phyloP scores from a whole-genome alignment of 1,140 invertebrate species.

The Magallana angulata region DNA sequence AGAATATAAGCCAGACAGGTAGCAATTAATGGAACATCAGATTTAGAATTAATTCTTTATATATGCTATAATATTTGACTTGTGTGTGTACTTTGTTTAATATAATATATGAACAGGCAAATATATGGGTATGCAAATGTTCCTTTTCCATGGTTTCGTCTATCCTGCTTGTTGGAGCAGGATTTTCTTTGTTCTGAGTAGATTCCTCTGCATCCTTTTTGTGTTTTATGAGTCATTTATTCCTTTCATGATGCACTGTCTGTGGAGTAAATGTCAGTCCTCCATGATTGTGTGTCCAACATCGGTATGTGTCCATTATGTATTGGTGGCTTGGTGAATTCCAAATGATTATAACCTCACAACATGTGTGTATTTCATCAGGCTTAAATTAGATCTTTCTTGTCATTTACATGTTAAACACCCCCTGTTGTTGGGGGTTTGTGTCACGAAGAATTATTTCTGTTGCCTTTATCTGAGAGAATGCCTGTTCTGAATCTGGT shows the following conservation, averaged over 20 bases:
- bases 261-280: neutral
- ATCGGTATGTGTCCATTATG: conserved; percentile 6
- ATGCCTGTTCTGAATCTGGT: conserved; percentile 18
- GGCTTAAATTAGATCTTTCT: conserved; percentile 30
- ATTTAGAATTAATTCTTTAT: neutral
- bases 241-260: conserved; percentile 8
- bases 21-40: neutral
- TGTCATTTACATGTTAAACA: conserved; percentile 30
- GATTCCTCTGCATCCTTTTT: conserved; percentile 7
- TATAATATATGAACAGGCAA: neutral
- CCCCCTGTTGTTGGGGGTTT: conserved; percentile 23
- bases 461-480: neutral
- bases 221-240: conserved; percentile 12
- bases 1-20: neutral
- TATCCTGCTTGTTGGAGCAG: neutral
- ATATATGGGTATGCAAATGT: neutral
- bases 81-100: neutral
- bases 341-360: conserved; percentile 12
- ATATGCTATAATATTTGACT: neutral
- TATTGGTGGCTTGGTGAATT: conserved; percentile 3
- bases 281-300: neutral
- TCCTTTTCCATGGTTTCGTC: neutral
- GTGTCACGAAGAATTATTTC: conserved; percentile 11
- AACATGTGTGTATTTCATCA: conserved; percentile 22
- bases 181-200: neutral